Evolutionary conservation across 2,797 vertebrate genomes (phyloP), one percentile per base, ranked within the genome.

Genomic region (Paratrypauchen microcephalus): DNA sequence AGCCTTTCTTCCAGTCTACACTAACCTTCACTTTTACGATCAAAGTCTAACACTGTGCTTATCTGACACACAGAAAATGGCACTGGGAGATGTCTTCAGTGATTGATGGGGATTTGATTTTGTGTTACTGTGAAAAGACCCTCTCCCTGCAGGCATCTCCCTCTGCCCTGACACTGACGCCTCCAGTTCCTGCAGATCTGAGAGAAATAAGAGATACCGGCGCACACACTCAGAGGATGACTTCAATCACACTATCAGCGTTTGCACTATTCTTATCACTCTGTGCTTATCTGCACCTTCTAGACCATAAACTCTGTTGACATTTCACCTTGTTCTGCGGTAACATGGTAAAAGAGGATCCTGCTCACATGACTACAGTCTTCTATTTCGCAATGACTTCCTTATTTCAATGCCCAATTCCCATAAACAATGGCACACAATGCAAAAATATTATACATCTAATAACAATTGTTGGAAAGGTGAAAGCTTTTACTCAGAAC

Each of bases 301-400:
- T 68, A 65, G 73, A 81, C 81, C 63, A 26, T 72, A 74, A 85
- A 77, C 86, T 77, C 80, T 75, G 59, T 73, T 86, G 87, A 90
- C 88, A 82, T 90, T 91, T 89, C 84, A 89, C 86, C 87, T 85
- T 73, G 73, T 89, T 90, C 83, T 73, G 19, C 73, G 71, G 76
- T 56, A 78, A 79, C 78, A n/a, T 4, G 13, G 41, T 15, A 16
- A 45, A 45, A 45, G 57, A 70, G 80, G 73, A 77, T 79, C 73
- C n/a, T 60, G 4, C 57, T 84, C 72, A 77, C 61, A 54, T 11
- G 69, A 68, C 67, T 75, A 11, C 2, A 62, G 18, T 55, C 23
- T 47, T 64, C 68, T 68, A 48, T 72, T 54, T 73, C 78, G 39
- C 66, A 58, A 58, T 60, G 61, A 41, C 70, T 78, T 79, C 45